Evolutionary conservation across 2,113 vertebrate genomes (phyloP).

Genomic region (Nycticebus coucang): DNA sequence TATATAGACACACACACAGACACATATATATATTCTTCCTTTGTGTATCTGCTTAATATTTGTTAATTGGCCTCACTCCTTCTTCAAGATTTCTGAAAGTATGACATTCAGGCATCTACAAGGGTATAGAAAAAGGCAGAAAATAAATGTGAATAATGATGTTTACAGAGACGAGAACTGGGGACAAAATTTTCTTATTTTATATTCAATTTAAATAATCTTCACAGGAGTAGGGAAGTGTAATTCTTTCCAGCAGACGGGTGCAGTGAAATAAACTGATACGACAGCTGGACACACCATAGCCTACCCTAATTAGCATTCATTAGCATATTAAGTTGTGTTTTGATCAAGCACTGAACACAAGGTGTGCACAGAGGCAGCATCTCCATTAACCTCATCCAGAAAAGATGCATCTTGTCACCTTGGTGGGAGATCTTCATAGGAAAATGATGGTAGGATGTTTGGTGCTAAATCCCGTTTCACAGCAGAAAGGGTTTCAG

Average conservation of each 20-base stretch:
- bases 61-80: conserved; percentile 33
- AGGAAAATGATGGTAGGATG: neutral
- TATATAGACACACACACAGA: too few species aligned
- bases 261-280: conserved; percentile 52
- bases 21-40: neutral
- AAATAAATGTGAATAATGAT: conserved; percentile 21
- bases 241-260: conserved; percentile 35
- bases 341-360: conserved; percentile 21
- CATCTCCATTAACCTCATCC: conserved; percentile 30
- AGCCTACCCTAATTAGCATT: conserved; percentile 50
- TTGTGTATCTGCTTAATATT: conserved; percentile 47
- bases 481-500: neutral
- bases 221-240: conserved; percentile 3
- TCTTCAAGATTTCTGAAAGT: neutral
- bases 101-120: neutral
- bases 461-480: neutral
- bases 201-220: conserved; percentile 52
- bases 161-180: neutral
- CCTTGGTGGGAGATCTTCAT: neutral
- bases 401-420: neutral
- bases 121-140: neutral
- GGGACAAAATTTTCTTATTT: neutral
- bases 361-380: neutral
- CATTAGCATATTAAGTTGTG: conserved; percentile 61
- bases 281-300: conserved; percentile 58